Conservation (phyloP, 1,140 invertebrate species). For the Ridgeia piscesae region DNA sequence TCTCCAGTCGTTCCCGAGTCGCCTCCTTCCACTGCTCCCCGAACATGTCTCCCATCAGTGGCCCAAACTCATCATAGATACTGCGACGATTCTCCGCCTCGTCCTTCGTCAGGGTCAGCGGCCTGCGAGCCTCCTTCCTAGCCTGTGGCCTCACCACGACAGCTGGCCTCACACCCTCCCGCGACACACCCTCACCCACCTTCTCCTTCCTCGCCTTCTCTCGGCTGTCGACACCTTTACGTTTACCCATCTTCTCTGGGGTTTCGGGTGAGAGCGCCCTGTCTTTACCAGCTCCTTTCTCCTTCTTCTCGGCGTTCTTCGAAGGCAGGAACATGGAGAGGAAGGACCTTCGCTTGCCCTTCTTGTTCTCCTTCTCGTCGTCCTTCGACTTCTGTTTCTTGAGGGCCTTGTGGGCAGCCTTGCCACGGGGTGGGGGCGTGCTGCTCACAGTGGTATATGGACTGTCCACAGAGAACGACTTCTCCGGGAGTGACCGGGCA, state of each 20-base stretch:
- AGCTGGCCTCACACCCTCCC: neutral
- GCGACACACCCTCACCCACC: neutral
- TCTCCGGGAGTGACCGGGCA: neutral
- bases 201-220: slow-evolving; percentile 36
- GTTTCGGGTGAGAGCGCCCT: neutral
- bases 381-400: slow-evolving; percentile 21
- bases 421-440: neutral
- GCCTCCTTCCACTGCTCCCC: slow-evolving; percentile 39
- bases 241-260: neutral
- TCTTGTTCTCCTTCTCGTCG: slow-evolving; percentile 22
- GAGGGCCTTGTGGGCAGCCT: neutral
- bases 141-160: neutral
- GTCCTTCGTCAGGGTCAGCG: neutral
- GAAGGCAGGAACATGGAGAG: slow-evolving; percentile 44
- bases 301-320: slow-evolving; percentile 38
- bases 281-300: slow-evolving; percentile 7
- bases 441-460: neutral
- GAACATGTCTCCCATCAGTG: slow-evolving; percentile 38
- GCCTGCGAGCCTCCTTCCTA: neutral
- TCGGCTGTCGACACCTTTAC: slow-evolving; percentile 7
- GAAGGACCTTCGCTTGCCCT: slow-evolving; percentile 43
- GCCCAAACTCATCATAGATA: slow-evolving; percentile 29
- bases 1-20: slow-evolving; percentile 22
- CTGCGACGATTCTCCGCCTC: slow-evolving; percentile 13
- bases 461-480: neutral